phyloP scores from a whole-genome alignment of 2,888 invertebrate genomes.

The Cryptus armator region DNA sequence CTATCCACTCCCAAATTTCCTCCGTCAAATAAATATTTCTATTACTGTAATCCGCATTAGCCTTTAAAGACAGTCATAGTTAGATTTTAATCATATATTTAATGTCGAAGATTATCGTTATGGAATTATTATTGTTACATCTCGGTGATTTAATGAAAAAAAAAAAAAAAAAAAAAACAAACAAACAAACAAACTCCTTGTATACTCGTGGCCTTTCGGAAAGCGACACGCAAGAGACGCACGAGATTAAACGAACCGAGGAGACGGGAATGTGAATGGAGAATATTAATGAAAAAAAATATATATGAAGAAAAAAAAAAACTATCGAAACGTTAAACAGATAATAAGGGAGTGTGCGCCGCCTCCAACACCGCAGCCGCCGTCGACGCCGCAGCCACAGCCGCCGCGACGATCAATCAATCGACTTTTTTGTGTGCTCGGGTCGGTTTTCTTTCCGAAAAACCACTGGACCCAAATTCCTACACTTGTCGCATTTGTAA shows the following conservation, averaged over 20 bases:
- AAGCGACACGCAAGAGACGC: constrained; percentile 72
- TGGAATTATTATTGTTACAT: constrained; percentile 79
- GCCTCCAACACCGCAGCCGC: constrained; percentile 29
- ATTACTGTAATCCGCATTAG: constrained; percentile 81
- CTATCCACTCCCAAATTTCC: constrained; percentile 36
- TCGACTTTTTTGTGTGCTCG: constrained; percentile 67
- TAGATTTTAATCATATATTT: constrained; percentile 81
- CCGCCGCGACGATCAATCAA: constrained; percentile 63
- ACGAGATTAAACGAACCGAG: constrained; percentile 63
- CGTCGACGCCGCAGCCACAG: constrained; percentile 54
- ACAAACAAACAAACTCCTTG: constrained; percentile 68
- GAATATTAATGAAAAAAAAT: constrained; percentile 29
- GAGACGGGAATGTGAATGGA: constrained; percentile 56
- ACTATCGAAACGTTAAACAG: constrained; percentile 40
- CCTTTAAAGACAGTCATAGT: constrained; percentile 72
- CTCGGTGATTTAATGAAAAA: constrained; percentile 76
- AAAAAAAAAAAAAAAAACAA: background rate
- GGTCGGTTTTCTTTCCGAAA: constrained; percentile 79
- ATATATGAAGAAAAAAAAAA: constrained; percentile 9
- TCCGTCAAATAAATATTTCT: constrained; percentile 76
- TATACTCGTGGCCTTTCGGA: constrained; percentile 79
- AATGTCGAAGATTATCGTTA: constrained; percentile 81
- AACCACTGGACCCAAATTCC: constrained; percentile 82
- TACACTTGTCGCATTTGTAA: constrained; percentile 85
- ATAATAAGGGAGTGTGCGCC: constrained; percentile 45